These are phyloP conservation scores for Lates japonicus DNA, from an alignment of 2,797 vertebrate species.

Conservation along the genomic window DNA sequence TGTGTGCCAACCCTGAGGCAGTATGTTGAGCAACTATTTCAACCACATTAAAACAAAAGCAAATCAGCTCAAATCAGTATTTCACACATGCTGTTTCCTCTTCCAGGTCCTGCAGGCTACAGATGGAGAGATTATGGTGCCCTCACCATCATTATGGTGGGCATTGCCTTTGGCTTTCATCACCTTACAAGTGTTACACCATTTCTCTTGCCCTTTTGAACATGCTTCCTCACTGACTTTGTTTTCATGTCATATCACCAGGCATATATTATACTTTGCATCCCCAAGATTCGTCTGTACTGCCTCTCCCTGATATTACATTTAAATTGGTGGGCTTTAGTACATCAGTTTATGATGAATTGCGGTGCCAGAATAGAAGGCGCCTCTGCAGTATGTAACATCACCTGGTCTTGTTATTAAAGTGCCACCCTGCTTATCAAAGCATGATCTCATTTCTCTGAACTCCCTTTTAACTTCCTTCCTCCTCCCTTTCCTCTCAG, in stretches of 20 bases:
- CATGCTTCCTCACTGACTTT: constrained; percentile 24
- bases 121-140: constrained; percentile 97
- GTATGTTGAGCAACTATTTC: neutral
- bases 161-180: constrained; percentile 95
- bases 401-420: constrained; percentile 78
- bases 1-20: neutral
- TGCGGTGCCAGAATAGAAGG: constrained; percentile 59
- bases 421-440: constrained; percentile 76
- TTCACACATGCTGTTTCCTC: neutral
- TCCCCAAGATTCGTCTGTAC: constrained; percentile 62
- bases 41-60: neutral
- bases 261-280: constrained; percentile 40
- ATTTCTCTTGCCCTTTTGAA: neutral
- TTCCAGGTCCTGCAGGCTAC: constrained; percentile 88
- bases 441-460: constrained; percentile 84
- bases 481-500: constrained; percentile 44
- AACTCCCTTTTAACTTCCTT: constrained; percentile 65
- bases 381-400: constrained; percentile 71
- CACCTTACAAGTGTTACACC: constrained; percentile 91
- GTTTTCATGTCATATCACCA: constrained; percentile 50
- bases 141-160: constrained; percentile 94
- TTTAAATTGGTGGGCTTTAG: constrained; percentile 70
- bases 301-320: constrained; percentile 57
- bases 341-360: constrained; percentile 71
- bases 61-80: constrained; percentile 1